These are phyloP conservation scores for Eulemur mongoz DNA, from an alignment of 2,797 vertebrate species.

Conservation along the genomic window DNA sequence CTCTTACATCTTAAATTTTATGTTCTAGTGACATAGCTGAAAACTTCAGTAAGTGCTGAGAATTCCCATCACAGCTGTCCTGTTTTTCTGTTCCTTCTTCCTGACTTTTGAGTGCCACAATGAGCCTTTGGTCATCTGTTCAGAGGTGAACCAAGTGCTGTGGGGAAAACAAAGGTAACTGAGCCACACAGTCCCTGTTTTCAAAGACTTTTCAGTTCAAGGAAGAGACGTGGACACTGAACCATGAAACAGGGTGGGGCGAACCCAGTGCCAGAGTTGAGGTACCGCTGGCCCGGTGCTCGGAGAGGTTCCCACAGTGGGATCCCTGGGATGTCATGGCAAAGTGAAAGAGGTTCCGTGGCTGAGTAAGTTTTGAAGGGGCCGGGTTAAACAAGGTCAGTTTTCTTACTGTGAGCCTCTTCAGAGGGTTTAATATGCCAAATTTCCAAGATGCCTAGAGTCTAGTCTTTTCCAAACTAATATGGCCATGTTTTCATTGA, in stretches of 20 bases:
- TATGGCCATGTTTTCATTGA: not conserved
- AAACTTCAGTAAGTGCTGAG: not conserved
- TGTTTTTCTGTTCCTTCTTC: not conserved
- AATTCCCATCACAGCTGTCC: not conserved
- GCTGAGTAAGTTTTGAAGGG: not conserved
- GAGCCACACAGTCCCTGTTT: not conserved
- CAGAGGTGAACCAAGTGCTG: not conserved
- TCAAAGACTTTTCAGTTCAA: not conserved
- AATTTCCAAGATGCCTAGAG: not conserved
- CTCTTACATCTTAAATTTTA: not conserved
- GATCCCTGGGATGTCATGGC: not conserved
- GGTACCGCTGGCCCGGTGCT: not conserved
- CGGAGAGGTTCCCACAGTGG: rapidly evolving
- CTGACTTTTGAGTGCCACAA: not conserved
- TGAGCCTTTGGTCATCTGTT: not conserved
- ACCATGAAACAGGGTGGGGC: not conserved
- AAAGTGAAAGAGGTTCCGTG: not conserved
- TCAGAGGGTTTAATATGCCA: not conserved
- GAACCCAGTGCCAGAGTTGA: not conserved
- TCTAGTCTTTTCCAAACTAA: not conserved
- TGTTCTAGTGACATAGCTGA: not conserved
- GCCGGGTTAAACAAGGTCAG: not conserved
- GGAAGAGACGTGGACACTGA: not conserved
- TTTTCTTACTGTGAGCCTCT: not conserved
- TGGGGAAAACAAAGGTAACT: not conserved